Evolutionary conservation across 53 echinoderm and acorn worm genomes (phyloP), one percentile per base, ranked within the genome.

Genomic region (Arbacia lixula): DNA sequence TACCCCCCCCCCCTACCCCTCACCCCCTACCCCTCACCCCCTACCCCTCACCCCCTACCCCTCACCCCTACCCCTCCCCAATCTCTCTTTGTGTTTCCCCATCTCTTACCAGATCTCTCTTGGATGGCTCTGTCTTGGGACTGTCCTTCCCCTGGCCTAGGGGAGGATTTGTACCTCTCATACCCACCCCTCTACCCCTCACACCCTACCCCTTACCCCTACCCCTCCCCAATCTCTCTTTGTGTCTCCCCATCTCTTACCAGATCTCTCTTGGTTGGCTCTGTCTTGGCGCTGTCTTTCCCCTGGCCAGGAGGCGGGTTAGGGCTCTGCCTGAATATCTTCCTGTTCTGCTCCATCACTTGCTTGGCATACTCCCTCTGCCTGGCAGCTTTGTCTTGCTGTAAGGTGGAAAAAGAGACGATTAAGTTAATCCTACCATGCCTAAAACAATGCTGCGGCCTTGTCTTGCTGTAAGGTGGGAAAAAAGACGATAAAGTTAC

Each of bases 291-390:
- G 16, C 55, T 71, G 14, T 79, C 88, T n/a, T 85, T 85, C 53
- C 66, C 35, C 0, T 71, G 71, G 5, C 76, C 56, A 0, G 36
- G 63, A 53, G 65, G 54, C 12, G 78, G 57, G 17, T 86, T 76
- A 29, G 78, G 54, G 1, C 53, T 37, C 36, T 87, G 85, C 29
- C 87, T 68, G 12, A 97, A 72, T 11, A 56, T 74, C 58, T 93
- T 93, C 72, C 88, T 92, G 85, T 97, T 97, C 58, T 97, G 93
- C 36, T 92, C 39, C 92, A 90, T 91, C 12, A 97, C 93, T 2
- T 37, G 69, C 55, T 87, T 89, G 64, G 97, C 97, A 68, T 97
- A 97, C 17, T 94, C 92, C 28, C 92, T 60, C 72, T 92, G 93
- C 0, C 97, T 66, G 31, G 68, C 81, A 24, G 74, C 92, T 41